phyloP scores from a whole-genome alignment of 1,140 invertebrate species.

The Drosophila pandora region DNA sequence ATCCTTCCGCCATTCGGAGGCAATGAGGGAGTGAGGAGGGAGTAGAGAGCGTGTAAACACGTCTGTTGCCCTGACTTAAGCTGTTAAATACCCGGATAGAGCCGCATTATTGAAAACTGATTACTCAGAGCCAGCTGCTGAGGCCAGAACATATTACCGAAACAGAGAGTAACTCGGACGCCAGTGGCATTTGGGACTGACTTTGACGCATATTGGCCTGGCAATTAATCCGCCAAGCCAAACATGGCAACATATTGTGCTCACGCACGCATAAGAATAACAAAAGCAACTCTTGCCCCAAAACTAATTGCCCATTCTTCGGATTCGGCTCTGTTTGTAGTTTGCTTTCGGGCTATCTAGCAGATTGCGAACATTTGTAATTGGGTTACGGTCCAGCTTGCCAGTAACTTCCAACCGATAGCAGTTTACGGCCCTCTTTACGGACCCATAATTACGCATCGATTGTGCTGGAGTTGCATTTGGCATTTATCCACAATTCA shows the following conservation, averaged over 20 bases:
- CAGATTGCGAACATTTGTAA: constrained; percentile 17
- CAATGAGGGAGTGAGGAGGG: no score
- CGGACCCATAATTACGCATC: constrained; percentile 62
- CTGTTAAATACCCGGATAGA: constrained; percentile 31
- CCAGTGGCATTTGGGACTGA: constrained; percentile 38
- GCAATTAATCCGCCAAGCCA: constrained; percentile 68
- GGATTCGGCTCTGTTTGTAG: constrained; percentile 1
- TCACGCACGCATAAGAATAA: constrained; percentile 60
- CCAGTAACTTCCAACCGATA: constrained; percentile 29
- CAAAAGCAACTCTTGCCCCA: constrained; percentile 34
- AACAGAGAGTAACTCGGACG: constrained; percentile 12
- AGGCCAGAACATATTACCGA: constrained; percentile 46
- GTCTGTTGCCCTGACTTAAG: constrained; percentile 27
- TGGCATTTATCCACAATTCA: constrained; percentile 68
- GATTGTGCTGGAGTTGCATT: constrained; percentile 64
- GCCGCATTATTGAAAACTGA: constrained; percentile 69
- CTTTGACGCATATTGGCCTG: constrained; percentile 68
- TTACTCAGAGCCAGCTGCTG: constrained; percentile 21
- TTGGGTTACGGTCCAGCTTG: constrained; percentile 46
- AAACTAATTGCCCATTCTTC: constrained; percentile 41
- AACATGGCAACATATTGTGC: constrained; percentile 65
- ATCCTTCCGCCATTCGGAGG: neutral
- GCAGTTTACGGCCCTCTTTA: constrained; percentile 47
- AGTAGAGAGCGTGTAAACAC: constrained; percentile 13
- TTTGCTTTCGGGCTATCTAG: constrained; percentile 4